Base-by-base conservation (phyloP, 2,797 vertebrate genomes). In the Phalanger gymnotis region DNA sequence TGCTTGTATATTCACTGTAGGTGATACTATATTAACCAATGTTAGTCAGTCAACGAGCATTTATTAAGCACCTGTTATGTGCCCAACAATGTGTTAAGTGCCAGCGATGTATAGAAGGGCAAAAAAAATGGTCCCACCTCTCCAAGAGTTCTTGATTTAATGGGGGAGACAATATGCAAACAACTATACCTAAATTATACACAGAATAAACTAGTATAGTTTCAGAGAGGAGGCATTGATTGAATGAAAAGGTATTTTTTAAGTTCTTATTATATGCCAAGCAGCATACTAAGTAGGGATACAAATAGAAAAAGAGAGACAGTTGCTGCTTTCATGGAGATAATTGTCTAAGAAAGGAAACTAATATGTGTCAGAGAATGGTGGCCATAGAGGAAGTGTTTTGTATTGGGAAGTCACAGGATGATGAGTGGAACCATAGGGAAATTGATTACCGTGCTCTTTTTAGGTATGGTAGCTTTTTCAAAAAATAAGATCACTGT, bases 11-110 rank as follows among this genome's bases (percentile, higher is more conserved):
- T 40, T 40, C n/a, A 81, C 19, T 91, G 87, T 57, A 93, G 92
- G 55, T 54, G 55, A 93, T 53, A 53, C 28, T 93, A 92, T 53
- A 55, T 47, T 90, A 93, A 90, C n/a, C 34, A 34, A 55, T 34
- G 22, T 92, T 55, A 92, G 55, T 95, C 58, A 73, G 95, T 92
- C 81, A 92, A 53, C 52, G 94, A 95, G 57, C 66, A 95, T 93
- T 93, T 95, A 31, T 96, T 93, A 57, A 92, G 40, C 54, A 93
- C 1, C 22, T 34, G 5, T 53, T 6, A 4, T 5, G 40, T 89
- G 81, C 47, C 54, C 53, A 3, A 6, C 4, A 31, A 90, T 61
- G 40, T 73, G 91, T 51, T 54, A 40, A 55, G n/a, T 51, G 90
- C 19, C 47, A 22, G 52, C 11, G 53, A 90, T 92, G 19, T 19